Base-by-base conservation (phyloP, 1,140 invertebrate genomes). In the Phortica variegata region DNA sequence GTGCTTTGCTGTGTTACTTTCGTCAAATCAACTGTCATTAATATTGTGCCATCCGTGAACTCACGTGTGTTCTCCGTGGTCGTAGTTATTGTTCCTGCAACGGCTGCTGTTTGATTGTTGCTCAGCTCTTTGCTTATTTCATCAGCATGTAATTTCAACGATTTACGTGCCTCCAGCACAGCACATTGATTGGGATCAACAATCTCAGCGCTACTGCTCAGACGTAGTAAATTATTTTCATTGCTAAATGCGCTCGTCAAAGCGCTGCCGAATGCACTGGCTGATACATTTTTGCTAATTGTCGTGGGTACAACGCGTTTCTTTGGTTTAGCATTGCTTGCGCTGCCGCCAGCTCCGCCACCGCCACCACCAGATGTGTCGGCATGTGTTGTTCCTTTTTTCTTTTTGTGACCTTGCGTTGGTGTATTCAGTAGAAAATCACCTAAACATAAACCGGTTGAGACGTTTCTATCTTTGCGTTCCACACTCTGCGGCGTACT, bases 301-400 rank as follows among this genome's bases (percentile, higher is more conserved):
- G 65, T 73, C 49, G 57, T 76, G 13, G 73, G 73, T 5, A 71
- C 40, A 2, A 76, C 73, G 21, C 73, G 58, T 5, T 69, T 63
- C 18, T 60, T 58, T 3, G 73, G 70, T 20, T 70, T 76, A 1
- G 26, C 21, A 13, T 56, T 53, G 1, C 48, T 20, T 21, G 39
- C 46, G 19, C 21, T 37, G 16, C 34, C 26, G 7, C n/a, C 44
- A 19, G 39, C 15, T 38, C 6, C 31, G 34, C 13, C 40, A 43
- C 32, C 18, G 31, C 40, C 15, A 38, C 19, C 13, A 48, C 43
- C 4, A 50, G 37, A 19, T 65, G 62, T 6, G 59, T 54, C 7
- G 63, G 66, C 9, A 55, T 47, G 48, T 49, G 16, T 56, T 59
- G 42, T 36, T 62, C 12, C 6, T 29, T 12, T 29, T 29, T 12